A percentile compares a stretch with the other conserved stretches of the same genome.
Evolutionary conservation across 2,888 invertebrate species (phyloP).

Genomic region (Dromius quadrimaculatus): DNA sequence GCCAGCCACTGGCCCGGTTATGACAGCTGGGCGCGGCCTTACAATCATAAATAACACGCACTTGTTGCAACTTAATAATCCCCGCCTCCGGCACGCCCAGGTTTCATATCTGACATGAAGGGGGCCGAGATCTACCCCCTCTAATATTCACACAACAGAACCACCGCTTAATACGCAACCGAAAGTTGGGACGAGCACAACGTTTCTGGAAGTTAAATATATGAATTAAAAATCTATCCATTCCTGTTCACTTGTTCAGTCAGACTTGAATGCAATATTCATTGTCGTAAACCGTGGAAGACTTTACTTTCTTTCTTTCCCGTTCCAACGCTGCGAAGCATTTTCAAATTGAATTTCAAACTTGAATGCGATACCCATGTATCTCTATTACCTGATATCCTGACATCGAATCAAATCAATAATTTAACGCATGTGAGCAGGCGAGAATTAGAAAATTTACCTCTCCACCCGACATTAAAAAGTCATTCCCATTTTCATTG

Average conservation of each 20-base stretch:
- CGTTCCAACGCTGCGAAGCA: slow-evolving; percentile 11
- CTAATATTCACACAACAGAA: slow-evolving; percentile 7
- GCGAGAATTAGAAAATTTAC: slow-evolving; percentile 35
- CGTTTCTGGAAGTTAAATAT: slow-evolving; percentile 27
- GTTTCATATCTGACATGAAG: slow-evolving; percentile 55
- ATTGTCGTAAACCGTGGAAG: slow-evolving; percentile 56
- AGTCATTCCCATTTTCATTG: slow-evolving; percentile 11
- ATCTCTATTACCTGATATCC: slow-evolving; percentile 33
- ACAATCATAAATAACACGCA: slow-evolving; percentile 79
- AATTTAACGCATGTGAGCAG: slow-evolving; percentile 35
- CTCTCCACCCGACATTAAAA: slow-evolving; percentile 14
- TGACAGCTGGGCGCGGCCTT: slow-evolving; percentile 77
- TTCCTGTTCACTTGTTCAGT: slow-evolving; percentile 55
- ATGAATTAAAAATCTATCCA: slow-evolving; percentile 59
- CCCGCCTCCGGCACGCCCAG: slow-evolving; percentile 70
- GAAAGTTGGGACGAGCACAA: slow-evolving; percentile 22
- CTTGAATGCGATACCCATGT: slow-evolving; percentile 38
- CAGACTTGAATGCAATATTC: slow-evolving; percentile 56
- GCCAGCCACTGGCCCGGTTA: slow-evolving; percentile 77
- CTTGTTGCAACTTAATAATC: slow-evolving; percentile 73
- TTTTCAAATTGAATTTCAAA: slow-evolving; percentile 43
- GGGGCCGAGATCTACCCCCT: slow-evolving; percentile 27
- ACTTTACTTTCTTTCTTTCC: slow-evolving; percentile 24
- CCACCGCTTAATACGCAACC: neutral
- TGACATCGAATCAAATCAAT: slow-evolving; percentile 35